Evolutionary conservation across 1,140 invertebrate species (phyloP).

Genomic region (Reticulitermes speratus): DNA sequence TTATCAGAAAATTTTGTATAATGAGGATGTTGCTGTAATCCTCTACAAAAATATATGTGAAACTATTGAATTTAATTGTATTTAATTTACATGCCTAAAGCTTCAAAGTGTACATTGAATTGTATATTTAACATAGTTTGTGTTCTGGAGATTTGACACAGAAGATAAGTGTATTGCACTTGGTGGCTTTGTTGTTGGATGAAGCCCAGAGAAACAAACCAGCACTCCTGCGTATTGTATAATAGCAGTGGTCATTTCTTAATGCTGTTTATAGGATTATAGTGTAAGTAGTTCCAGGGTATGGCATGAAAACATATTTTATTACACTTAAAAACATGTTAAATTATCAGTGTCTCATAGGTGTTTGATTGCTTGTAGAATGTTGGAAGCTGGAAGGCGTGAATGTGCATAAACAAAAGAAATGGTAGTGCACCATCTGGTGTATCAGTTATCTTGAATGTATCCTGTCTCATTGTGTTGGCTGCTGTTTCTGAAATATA

Average conservation of each 20-base stretch:
- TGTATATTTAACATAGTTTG: background rate
- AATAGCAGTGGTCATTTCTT: background rate
- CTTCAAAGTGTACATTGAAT: background rate
- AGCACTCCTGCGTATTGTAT: background rate
- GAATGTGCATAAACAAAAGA: conserved; percentile 9
- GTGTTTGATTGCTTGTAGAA: background rate
- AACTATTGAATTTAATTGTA: no score
- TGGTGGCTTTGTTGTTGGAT: background rate
- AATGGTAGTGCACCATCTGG: background rate
- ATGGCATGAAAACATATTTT: background rate
- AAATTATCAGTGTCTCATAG: background rate
- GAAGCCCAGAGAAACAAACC: background rate
- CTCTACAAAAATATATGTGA: no score
- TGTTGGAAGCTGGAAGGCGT: background rate
- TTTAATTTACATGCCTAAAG: background rate
- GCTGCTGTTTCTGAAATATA: background rate
- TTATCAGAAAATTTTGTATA: background rate
- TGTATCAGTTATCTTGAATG: background rate
- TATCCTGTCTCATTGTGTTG: background rate
- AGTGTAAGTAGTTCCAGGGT: no score
- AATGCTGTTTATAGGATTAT: background rate
- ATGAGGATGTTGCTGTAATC: background rate
- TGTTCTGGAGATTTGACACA: background rate
- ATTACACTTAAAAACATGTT: background rate
- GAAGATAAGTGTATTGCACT: background rate